A percentile compares a stretch with the other conserved stretches of the same genome.
Evolutionary conservation across 2,113 vertebrate genomes (phyloP).

Genomic region (Cinclus cinclus): DNA sequence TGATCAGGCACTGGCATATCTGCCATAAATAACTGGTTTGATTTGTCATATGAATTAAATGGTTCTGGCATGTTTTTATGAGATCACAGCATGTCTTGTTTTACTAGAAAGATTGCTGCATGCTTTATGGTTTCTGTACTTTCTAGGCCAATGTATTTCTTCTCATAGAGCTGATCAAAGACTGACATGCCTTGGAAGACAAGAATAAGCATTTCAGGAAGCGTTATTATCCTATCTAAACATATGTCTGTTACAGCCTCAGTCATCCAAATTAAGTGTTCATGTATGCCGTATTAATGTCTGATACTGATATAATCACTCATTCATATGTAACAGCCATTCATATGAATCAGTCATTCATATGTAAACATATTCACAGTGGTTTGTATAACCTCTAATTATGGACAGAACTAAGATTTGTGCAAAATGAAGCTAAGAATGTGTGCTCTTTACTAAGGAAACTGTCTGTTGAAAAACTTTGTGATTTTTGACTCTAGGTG

Average conservation of each 20-base stretch:
- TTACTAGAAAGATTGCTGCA: background rate
- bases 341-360: background rate
- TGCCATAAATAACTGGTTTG: background rate
- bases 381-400: background rate
- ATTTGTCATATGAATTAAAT: conserved; percentile 7
- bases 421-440: background rate
- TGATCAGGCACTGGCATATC: background rate
- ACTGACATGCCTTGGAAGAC: background rate
- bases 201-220: conserved; percentile 15
- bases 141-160: background rate
- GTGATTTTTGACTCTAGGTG: background rate
- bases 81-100: background rate
- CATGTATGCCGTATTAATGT: background rate
- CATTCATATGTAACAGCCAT: background rate
- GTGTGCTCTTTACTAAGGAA: background rate
- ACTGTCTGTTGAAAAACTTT: background rate
- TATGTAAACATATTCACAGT: background rate
- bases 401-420: background rate
- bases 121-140: background rate
- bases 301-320: background rate
- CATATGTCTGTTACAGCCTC: background rate
- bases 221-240: background rate
- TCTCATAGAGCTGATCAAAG: background rate
- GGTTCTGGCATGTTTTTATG: background rate
- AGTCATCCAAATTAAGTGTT: background rate